A percentile compares a stretch with the other conserved stretches of the same genome.
Conservation (phyloP, 1,140 invertebrate genomes). For the Belonocnema kinseyi region DNA sequence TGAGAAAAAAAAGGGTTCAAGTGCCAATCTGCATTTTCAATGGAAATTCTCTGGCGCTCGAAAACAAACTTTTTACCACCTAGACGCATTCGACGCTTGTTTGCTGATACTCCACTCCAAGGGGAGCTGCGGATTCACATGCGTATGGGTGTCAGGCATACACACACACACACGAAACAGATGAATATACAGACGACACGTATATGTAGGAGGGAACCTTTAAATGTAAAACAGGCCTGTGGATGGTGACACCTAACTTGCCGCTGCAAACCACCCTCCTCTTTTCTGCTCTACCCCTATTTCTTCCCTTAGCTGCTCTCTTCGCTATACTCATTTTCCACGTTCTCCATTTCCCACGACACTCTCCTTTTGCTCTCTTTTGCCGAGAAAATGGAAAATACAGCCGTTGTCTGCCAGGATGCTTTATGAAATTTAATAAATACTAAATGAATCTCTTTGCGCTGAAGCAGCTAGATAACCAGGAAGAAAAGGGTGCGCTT, state of each 20-base stretch:
- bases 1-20: no score
- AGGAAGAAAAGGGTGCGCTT: constrained; percentile 28
- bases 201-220: constrained; percentile 57
- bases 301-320: constrained; percentile 41
- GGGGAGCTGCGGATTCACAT: constrained; percentile 12
- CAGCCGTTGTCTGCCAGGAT: constrained; percentile 64
- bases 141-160: no score
- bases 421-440: constrained; percentile 76
- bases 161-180: no score
- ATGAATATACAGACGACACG: background rate
- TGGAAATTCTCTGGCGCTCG: constrained; percentile 29
- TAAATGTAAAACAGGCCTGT: constrained; percentile 69
- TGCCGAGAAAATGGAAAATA: constrained; percentile 73
- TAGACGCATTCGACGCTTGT: background rate
- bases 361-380: constrained; percentile 42
- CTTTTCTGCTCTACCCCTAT: constrained; percentile 46
- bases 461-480: constrained; percentile 36
- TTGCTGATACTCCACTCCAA: constrained; percentile 40
- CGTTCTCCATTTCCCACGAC: constrained; percentile 50
- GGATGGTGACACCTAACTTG: constrained; percentile 64
- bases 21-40: constrained; percentile 36
- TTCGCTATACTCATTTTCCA: constrained; percentile 59
- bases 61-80: constrained; percentile 32
- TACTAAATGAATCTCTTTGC: constrained; percentile 71
- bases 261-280: constrained; percentile 48